These are phyloP conservation scores for Peromyscus eremicus DNA, from an alignment of 2,797 vertebrate species.

Conservation along the genomic window DNA sequence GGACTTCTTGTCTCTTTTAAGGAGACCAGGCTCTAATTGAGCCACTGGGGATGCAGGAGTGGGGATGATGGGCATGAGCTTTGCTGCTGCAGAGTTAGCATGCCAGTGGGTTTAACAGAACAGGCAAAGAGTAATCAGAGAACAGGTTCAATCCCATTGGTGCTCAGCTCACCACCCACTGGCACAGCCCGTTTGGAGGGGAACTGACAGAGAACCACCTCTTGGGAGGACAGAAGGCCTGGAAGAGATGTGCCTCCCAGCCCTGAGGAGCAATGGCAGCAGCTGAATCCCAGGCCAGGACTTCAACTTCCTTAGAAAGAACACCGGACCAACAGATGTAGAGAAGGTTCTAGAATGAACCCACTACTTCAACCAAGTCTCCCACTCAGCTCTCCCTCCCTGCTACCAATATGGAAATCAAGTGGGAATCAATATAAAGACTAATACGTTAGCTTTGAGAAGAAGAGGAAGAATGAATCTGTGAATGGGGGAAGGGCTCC, in stretches of 20 bases:
- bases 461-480: background rate
- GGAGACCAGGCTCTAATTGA: background rate
- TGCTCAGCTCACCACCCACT: background rate
- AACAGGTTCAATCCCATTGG: background rate
- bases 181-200: background rate
- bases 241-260: background rate
- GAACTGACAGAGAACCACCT: background rate
- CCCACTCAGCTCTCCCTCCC: background rate
- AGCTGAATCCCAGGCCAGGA: background rate
- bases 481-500: background rate
- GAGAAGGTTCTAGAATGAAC: background rate
- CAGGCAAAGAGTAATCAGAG: background rate
- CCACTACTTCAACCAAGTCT: background rate
- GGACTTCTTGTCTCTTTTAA: background rate
- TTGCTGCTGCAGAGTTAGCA: background rate
- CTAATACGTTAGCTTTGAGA: background rate
- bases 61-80: background rate
- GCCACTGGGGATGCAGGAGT: no score
- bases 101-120: background rate
- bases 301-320: background rate
- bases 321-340: no score
- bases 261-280: background rate
- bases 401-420: background rate
- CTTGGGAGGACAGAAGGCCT: background rate
- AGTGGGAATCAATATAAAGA: background rate